A percentile compares a stretch with the other conserved stretches of the same genome.
These are phyloP conservation scores for Chrysemys picta DNA, from an alignment of 2,113 vertebrate genomes.

Conservation along the genomic window DNA sequence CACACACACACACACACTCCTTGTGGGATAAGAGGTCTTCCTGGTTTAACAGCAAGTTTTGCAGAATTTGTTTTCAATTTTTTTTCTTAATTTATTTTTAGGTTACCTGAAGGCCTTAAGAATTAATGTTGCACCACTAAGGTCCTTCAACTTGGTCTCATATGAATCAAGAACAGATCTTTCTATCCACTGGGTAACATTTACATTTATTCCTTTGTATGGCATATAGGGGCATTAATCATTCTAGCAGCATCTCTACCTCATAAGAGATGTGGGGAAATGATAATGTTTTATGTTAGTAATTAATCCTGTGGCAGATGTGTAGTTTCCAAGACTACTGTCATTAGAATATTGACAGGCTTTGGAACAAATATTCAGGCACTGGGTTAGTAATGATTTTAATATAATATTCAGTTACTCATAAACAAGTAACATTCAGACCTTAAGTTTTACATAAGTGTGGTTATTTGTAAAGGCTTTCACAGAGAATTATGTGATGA, in stretches of 20 bases:
- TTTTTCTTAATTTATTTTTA: conserved; percentile 5
- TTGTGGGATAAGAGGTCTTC: background rate
- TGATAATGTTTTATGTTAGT: conserved; percentile 83
- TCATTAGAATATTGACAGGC: conserved; percentile 77
- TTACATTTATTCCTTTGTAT: conserved; percentile 70
- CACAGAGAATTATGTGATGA: conserved; percentile 46
- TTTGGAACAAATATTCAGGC: conserved; percentile 72
- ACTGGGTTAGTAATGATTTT: conserved; percentile 75
- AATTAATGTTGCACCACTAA: conserved; percentile 35
- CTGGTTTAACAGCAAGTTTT: background rate
- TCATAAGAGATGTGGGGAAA: conserved; percentile 78
- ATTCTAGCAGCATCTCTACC: conserved; percentile 72
- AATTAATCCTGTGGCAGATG: conserved; percentile 84
- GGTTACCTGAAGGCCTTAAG: conserved; percentile 18
- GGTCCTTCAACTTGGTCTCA: conserved; percentile 50
- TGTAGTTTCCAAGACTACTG: conserved; percentile 79
- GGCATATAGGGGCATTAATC: conserved; percentile 73
- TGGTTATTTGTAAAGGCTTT: conserved; percentile 68
- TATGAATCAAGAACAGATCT: conserved; percentile 42
- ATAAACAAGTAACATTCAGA: conserved; percentile 67
- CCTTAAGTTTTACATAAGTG: conserved; percentile 66
- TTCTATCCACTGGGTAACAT: conserved; percentile 59
- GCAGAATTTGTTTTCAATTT: background rate
- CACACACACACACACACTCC: background rate
- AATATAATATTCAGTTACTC: conserved; percentile 72